Evolutionary conservation across 2,888 invertebrate species (phyloP), one percentile per base, ranked within the genome.

Genomic region (Megaustenia siamemsis): DNA sequence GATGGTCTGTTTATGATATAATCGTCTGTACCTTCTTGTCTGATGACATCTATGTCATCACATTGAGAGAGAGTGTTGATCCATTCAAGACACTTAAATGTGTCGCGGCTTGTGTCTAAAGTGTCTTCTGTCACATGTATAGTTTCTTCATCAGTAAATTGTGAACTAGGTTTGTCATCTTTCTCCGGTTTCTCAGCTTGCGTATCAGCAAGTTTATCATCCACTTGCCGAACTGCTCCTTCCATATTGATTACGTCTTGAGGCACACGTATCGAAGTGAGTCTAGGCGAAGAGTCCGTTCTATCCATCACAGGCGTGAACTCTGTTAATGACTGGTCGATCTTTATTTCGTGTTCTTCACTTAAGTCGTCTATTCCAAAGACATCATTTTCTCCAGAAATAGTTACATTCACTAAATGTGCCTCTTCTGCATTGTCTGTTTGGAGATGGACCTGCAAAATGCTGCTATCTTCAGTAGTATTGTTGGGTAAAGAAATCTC

Each of bases 21-120:
- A 28, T 28, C 12, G 12, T 49, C 53, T 32, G 40, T 49, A 35
- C 28, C 32, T 35, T 38, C 82, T 18, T n/a, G 45, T 2, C 18
- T 12, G 1, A 49, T 12, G 0, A 40, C 56, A 18, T 56, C 73
- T 60, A 82, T 60, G 10, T 82, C 82, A 35, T 28, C 71, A 28
- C 82, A 71, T 4, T 56, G 43, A 45, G 82, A 73, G 12, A 82
- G 43, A 3, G 82, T 28, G 18, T 71, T 56, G 3, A 82, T 71
- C 82, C 82, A 82, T 8, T 82, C 71, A 21, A 82, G 71, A 80
- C 80, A 80, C 38, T 80, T 80, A 1, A 45, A 35, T 28, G 80
- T 80, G 32, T 80, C 80, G 43, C 15, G 12, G 35, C 32, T 21
- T 15, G 43, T 28, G 1, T 24, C 71, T 38, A 0, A 18, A 38